A percentile compares a stretch with the other conserved stretches of the same genome.
Conservation (phyloP, 2,113 vertebrate genomes). For the Halichoerus grypus region DNA sequence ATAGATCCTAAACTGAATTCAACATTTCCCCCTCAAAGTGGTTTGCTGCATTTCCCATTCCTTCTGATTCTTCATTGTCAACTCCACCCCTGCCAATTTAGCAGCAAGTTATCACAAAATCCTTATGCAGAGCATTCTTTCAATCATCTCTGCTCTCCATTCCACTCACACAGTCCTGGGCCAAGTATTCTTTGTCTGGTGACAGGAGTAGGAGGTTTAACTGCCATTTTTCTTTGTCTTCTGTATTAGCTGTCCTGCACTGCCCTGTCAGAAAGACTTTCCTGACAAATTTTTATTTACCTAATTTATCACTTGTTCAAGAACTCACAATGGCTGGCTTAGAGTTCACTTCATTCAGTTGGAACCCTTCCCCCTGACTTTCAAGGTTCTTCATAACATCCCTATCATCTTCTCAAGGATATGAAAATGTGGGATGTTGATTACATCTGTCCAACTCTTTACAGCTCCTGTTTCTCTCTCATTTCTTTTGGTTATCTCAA, state of each 20-base stretch:
- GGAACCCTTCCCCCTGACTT: not conserved
- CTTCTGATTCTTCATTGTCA: not conserved
- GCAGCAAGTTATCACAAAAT: not conserved
- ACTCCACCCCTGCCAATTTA: not conserved
- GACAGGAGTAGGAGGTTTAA: not conserved
- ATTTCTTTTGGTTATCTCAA: not conserved
- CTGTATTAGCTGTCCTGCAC: not conserved
- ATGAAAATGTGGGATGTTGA: not conserved
- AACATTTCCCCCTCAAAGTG: not conserved
- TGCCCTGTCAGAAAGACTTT: not conserved
- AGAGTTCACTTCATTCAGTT: not conserved
- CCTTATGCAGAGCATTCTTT: not conserved
- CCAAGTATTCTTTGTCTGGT: not conserved
- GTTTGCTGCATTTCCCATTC: not conserved
- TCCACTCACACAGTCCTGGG: not conserved
- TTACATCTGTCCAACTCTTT: not conserved
- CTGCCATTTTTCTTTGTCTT: not conserved
- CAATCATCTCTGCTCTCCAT: not conserved
- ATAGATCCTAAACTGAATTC: not conserved
- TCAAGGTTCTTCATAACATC: not conserved
- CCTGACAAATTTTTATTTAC: not conserved
- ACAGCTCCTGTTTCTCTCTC: rapidly evolving
- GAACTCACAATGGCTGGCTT: not conserved
- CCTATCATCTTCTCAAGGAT: not conserved
- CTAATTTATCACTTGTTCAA: not conserved